Percentiles rank a stretch among this genome's conserved stretches.
Conservation (phyloP, 2,797 vertebrate genomes). For the Sitta carolinensis region DNA sequence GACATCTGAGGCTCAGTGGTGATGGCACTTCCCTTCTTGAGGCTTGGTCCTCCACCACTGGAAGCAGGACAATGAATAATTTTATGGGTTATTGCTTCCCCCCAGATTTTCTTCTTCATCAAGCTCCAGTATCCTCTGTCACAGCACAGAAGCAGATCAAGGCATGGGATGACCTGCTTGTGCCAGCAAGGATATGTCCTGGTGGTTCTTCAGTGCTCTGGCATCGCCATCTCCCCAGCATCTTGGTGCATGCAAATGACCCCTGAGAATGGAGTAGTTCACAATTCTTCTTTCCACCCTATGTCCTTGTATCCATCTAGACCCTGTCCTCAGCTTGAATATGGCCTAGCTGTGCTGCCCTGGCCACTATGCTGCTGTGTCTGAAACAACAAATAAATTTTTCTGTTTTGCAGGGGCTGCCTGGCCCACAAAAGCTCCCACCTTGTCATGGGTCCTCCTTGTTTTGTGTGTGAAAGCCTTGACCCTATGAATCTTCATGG, state of each 20-base stretch:
- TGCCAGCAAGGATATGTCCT: not conserved
- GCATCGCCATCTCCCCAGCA: not conserved
- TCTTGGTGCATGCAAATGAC: not conserved
- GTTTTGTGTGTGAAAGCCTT: not conserved
- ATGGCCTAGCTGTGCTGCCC: not conserved
- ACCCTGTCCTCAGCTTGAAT: not conserved
- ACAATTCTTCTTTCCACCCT: fast-evolving
- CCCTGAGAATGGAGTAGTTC: not conserved
- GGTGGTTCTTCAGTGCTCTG: not conserved
- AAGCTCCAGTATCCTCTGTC: not conserved
- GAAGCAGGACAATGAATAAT: not conserved
- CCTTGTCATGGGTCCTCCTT: not conserved
- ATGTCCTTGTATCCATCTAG: no score
- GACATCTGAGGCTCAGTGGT: not conserved
- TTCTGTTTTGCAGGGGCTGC: not conserved
- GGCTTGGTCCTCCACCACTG: not conserved
- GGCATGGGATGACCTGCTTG: not conserved
- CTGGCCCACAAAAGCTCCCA: not conserved
- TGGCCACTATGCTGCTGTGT: not conserved
- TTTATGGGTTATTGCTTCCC: not conserved
- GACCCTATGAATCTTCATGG: not conserved
- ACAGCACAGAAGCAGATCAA: not conserved
- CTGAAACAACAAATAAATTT: conserved; percentile 1
- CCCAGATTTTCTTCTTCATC: not conserved
- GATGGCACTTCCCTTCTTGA: not conserved